Evolutionary conservation across 1,140 invertebrate genomes (phyloP), one percentile per base, ranked within the genome.

Genomic region (Episyrphus balteatus): DNA sequence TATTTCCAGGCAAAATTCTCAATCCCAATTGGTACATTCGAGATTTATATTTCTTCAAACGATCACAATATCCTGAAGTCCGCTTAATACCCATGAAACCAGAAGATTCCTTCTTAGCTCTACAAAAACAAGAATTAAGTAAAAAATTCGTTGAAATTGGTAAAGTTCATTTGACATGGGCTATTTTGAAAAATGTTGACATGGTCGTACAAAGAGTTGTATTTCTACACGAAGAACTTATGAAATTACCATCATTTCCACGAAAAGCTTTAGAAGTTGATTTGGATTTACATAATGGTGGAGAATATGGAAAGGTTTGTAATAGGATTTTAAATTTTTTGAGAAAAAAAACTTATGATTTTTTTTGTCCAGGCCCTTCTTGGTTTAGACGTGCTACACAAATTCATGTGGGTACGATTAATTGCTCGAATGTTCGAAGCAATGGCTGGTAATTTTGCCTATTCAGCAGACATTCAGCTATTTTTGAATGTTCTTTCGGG

Each of bases 41-140:
- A 42, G 97, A 99, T 62, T 92, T 94, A 67, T 99, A 99, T 68
- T 99, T 98, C 70, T 99, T 99, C 71, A 96, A 98, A 64, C 78
- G 97, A 17, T 95, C 94, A 0, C 93, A 97, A 65, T 98, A 98
- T 70, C 95, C 97, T 0, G 93, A 99, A 70, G 73, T 99, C 30
- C 86, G 89, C 52, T 71, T 99, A n/a, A 83, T 96, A 13, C 83
- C 93, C 51, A 92, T 98, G 87, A 82, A 92, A 59, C 85, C 89
- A 0, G 83, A 90, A 26, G 84, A 90, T 52, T 96, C 95, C 0
- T 91, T 90, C 58, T 80, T 88, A 58, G 91, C 90, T 10, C 68
- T 98, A 12, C 93, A 99, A 66, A 82, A 83, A 55, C 90, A 97
- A 64, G 92, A 96, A 56, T 76, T 99, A 34, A 78, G 86, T 38